phyloP scores from a whole-genome alignment of 2,797 vertebrate genomes.

The Staurois parvus region DNA sequence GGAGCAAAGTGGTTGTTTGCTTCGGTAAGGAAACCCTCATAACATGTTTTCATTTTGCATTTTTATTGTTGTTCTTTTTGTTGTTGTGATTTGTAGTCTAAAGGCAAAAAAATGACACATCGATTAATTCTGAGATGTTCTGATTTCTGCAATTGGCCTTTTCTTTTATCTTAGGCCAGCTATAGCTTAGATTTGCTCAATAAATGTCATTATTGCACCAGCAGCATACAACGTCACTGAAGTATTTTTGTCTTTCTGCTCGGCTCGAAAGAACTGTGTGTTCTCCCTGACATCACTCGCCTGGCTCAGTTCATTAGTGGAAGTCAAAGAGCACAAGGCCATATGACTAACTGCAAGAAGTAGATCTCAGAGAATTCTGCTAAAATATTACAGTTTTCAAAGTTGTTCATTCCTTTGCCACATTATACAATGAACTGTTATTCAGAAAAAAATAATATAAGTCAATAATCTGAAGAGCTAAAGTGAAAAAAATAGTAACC shows the following conservation, averaged over 20 bases:
- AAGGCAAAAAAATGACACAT: neutral
- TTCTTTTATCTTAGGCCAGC: neutral
- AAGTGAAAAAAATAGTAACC: no score
- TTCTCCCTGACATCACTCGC: slow-evolving; percentile 26
- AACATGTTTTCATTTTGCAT: neutral
- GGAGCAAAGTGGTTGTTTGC: neutral
- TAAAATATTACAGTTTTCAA: slow-evolving; percentile 1
- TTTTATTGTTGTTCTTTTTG: neutral
- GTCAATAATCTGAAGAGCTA: no score
- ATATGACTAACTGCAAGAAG: slow-evolving; percentile 19
- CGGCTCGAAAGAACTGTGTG: slow-evolving; percentile 23
- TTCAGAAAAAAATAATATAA: no score
- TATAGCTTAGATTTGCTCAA: slow-evolving; percentile 9
- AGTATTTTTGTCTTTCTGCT: slow-evolving; percentile 29
- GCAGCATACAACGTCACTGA: slow-evolving; percentile 3
- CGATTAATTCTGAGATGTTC: neutral
- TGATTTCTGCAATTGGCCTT: neutral
- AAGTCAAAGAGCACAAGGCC: slow-evolving; percentile 43
- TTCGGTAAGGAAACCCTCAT: neutral
- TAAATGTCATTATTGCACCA: slow-evolving; percentile 10
- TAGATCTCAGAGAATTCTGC: neutral
- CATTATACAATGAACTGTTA: no score
- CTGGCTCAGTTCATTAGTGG: slow-evolving; percentile 23
- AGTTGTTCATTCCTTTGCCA: neutral
- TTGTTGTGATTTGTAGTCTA: no score